Conservation (phyloP, 2,797 vertebrate genomes). For the Enoplosus armatus region DNA sequence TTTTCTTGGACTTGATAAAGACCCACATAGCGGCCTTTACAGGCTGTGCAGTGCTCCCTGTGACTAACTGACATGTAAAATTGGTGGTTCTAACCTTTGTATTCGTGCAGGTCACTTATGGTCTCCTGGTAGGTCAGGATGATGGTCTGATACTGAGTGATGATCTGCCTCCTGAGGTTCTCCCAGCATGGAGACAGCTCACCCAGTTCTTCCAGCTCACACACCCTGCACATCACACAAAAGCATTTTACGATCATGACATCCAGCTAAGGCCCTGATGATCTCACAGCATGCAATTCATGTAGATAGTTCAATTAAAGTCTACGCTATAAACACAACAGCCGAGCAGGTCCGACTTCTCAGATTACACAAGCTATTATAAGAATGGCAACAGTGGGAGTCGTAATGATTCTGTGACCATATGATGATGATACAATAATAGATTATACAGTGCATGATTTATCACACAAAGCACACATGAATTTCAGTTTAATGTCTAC, state of each 20-base stretch:
- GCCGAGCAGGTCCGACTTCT: background rate
- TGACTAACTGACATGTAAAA: background rate
- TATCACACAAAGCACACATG: background rate
- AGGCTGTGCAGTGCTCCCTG: background rate
- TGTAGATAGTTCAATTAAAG: background rate
- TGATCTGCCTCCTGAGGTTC: constrained; percentile 96
- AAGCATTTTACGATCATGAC: constrained; percentile 15
- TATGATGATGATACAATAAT: background rate
- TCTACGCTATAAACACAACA: background rate
- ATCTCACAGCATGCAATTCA: constrained; percentile 11
- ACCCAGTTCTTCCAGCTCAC: constrained; percentile 96
- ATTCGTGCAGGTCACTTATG: constrained; percentile 95
- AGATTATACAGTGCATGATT: background rate
- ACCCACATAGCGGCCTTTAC: background rate
- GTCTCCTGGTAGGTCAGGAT: constrained; percentile 99
- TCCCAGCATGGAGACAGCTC: constrained; percentile 98
- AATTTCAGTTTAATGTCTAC: background rate
- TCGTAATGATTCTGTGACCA: background rate
- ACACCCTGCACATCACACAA: constrained; percentile 86
- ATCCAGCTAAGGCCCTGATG: constrained; percentile 19
- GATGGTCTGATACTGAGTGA: constrained; percentile 98
- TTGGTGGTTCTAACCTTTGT: constrained; percentile 89
- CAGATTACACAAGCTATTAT: constrained; percentile 1
- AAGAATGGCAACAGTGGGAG: background rate
- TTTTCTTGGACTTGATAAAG: background rate